Base-by-base conservation (phyloP, 2,113 vertebrate species). In the Erpornis zantholeuca region DNA sequence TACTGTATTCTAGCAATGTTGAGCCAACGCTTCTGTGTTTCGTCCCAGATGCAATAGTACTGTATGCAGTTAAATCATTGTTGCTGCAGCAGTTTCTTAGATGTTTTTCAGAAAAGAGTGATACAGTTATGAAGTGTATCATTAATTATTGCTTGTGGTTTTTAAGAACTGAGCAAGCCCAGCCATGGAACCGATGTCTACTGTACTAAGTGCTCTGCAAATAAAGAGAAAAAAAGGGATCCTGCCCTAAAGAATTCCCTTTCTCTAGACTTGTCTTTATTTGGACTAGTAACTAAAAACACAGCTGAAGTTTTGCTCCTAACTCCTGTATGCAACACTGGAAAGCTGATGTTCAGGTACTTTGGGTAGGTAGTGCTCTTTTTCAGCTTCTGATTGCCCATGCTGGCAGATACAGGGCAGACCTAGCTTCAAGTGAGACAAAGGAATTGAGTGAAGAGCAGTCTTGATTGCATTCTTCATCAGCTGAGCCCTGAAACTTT, bases 291-390 rank as follows among this genome's bases (percentile, higher is more conserved):
- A 45, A 25, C 36, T 85, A 56, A 49, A 52, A 36, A n/a, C 24
- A 59, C 20, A 29, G 52, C 35, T 82, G 53, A 56, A 2, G 0
- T 77, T 73, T 79, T 20, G 7, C 7, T 92, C 25, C 14, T 66
- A 57, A 50, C 28, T 59, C 20, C 40, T 64, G 35, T 28, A 35
- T 75, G 40, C 33, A 42, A 4, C 6, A 20, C 21, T 60, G 1
- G 2, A 81, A 60, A 81, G 36, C 19, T 77, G 36, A 35, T 11
- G 2, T 60, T 50, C 0, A 0, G 21, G 38, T 49, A 4, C 44
- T 76, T 53, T 24, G 14, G 24, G 44, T 31, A 35, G 54, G 19
- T 59, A 29, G 49, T 36, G 7, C 14, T 73, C 29, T 31, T 66
- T 3, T 52, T 71, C 49, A 9, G 44, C 38, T 83, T 78, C 24